Evolutionary conservation across 2,113 vertebrate genomes (phyloP), one percentile per base, ranked within the genome.

Genomic region (Mobula birostris): DNA sequence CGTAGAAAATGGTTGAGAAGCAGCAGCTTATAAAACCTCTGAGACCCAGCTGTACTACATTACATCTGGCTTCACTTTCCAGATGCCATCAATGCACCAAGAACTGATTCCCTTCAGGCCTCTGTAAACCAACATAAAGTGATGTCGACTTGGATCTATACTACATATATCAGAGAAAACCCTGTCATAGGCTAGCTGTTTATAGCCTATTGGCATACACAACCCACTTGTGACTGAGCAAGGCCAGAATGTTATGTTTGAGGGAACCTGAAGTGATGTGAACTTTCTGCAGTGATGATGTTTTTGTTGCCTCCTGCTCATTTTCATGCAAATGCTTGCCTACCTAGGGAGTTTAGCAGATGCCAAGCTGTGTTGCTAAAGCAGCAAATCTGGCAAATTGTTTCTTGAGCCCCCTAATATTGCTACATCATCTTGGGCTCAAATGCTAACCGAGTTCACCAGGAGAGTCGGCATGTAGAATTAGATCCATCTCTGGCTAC

Each of bases 1-100:
- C 36, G 36, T 36, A 36, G 36, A 36, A 36, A 36, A 36, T 36
- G 36, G 36, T 36, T 36, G 36, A 36, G 36, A 36, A 36, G 36
- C 36, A 36, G 36, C 36, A 36, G 36, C 36, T 36, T 36, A 36
- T 36, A 36, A 36, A 36, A 36, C 36, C 36, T 36, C 36, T 36
- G 36, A 36, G 36, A 36, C 36, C 36, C 36, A 36, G 36, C 36
- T 36, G 68, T 27, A 32, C n/a, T 14, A 8, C 24, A 1, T 63
- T 36, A 93, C 90, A 93, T 93, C 90, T 93, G 90, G 68, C 90
- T 93, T 74, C 15, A 5, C 11, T 74, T 40, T 93, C 58, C 90
- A 93, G n/a, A 56, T 74, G 66, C 68, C 70, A 72, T 29, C 11
- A 9, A 40, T 74, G 14, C 68, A 48, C 14, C 32, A 92, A 72